phyloP scores from a whole-genome alignment of 2,888 invertebrate genomes.

The Oegoconia quadripuncta region DNA sequence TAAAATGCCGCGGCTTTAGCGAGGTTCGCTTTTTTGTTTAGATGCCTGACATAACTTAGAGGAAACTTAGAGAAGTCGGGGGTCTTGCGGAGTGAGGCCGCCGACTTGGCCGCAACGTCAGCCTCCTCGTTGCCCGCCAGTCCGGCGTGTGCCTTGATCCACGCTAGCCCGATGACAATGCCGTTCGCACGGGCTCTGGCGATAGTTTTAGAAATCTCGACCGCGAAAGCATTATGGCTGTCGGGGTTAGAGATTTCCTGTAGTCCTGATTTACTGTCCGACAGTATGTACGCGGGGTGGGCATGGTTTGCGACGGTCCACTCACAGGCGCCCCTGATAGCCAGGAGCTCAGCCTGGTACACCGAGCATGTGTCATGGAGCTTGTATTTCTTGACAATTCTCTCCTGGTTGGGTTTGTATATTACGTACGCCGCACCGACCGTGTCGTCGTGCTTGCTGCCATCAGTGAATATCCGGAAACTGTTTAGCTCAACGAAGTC shows the following conservation, averaged over 20 bases:
- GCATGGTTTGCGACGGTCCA: background rate
- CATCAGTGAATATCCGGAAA: slow-evolving; percentile 18
- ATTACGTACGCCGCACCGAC: slow-evolving; percentile 12
- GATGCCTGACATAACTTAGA: slow-evolving; percentile 8
- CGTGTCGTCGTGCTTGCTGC: slow-evolving; percentile 11
- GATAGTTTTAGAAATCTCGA: background rate
- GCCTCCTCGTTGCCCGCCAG: slow-evolving; percentile 13
- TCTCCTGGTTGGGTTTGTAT: background rate
- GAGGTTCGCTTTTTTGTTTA: background rate
- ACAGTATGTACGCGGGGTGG: background rate
- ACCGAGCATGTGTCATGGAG: slow-evolving; percentile 15
- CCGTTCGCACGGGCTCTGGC: background rate
- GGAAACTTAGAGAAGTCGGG: slow-evolving; percentile 6
- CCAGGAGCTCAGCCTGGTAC: slow-evolving; percentile 16
- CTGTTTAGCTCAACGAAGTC: no score
- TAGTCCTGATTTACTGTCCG: slow-evolving; percentile 9
- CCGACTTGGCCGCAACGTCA: slow-evolving; percentile 8
- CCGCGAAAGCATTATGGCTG: background rate
- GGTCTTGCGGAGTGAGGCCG: slow-evolving; percentile 3
- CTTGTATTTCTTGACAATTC: slow-evolving; percentile 8
- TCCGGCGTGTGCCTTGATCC: slow-evolving; percentile 10
- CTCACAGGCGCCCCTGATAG: slow-evolving; percentile 2
- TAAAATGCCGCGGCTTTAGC: background rate
- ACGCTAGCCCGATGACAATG: background rate
- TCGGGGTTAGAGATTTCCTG: slow-evolving; percentile 1